Base-by-base conservation (phyloP, 2,797 vertebrate species). In the Gastrophryne carolinensis region DNA sequence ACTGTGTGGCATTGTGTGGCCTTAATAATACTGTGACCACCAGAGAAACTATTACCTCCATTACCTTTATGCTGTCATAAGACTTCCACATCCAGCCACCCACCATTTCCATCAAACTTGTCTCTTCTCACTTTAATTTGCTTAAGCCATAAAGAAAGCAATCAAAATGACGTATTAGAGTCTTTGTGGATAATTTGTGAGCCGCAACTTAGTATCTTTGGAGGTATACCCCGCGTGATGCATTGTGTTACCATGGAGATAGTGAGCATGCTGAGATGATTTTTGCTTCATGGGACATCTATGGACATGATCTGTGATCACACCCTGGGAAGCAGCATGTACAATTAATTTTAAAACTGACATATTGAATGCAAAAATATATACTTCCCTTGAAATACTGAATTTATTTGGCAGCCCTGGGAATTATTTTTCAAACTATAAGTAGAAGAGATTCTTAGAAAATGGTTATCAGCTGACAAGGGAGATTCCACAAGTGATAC, bases 151-250 rank as follows among this genome's bases (percentile, higher is more conserved):
- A 70, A 76, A 76, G 27, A 47, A 57, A 62, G 65, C 34, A 68
- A 75, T 69, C 65, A 62, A 69, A 70, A 44, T 76, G 66, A 63
- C 66, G 29, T 64, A 71, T 70, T 64, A 76, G 47, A 56, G 62
- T 71, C 66, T 70, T 70, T 77, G 66, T 1, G 72, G 49, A 56
- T 82, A 23, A 57, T 67, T 47, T 79, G 39, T 58, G 52, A 79
- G 67, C 12, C 53, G 47, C 9, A 23, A n/a, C 37, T 72, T 65
- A 56, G 32, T 1, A 26, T 44, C 24, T 78, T 83, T 77, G 17
- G 24, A 70, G 0, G 32, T 56, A 44, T 63, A 47, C 62, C 54
- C 21, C 53, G 50, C 34, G n/a, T 57, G 62, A 49, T 73, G 49
- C 7, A 21, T 62, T 62, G 54, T 10, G 66, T 74, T 64, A 37